Evolutionary conservation across 2,113 vertebrate species (phyloP).

Genomic region (Bufo bufo): DNA sequence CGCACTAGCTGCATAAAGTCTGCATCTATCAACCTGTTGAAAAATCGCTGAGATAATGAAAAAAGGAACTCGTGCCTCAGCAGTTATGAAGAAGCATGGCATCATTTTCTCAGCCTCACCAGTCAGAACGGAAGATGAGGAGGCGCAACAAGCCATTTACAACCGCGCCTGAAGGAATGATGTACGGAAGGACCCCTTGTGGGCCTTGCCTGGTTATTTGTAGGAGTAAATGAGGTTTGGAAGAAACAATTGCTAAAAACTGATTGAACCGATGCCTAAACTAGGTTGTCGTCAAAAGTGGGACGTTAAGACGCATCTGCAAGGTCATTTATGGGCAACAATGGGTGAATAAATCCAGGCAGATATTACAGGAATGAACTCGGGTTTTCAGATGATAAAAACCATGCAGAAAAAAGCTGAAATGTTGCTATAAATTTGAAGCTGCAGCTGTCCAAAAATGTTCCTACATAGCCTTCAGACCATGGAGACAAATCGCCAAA

Average conservation of each 20-base stretch:
- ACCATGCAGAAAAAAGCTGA: background rate
- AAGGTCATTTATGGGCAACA: background rate
- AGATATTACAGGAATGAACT: background rate
- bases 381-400: background rate
- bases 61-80: conserved; percentile 10
- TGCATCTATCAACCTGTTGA: conserved; percentile 32
- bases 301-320: background rate
- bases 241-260: background rate
- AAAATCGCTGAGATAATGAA: conserved; percentile 42
- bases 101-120: conserved; percentile 24
- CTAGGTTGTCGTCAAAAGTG: background rate
- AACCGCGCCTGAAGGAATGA: background rate
- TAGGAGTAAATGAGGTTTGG: background rate
- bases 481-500: background rate
- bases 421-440: background rate
- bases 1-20: conserved; percentile 19
- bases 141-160: background rate
- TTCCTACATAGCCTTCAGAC: background rate
- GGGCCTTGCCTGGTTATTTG: background rate
- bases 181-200: background rate
- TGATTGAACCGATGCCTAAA: background rate
- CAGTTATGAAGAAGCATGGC: conserved; percentile 7
- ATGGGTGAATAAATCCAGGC: background rate
- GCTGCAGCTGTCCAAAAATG: background rate
- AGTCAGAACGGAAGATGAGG: conserved; percentile 16